Evolutionary conservation across 2,113 vertebrate genomes (phyloP).

Genomic region (Notechis scutatus): DNA sequence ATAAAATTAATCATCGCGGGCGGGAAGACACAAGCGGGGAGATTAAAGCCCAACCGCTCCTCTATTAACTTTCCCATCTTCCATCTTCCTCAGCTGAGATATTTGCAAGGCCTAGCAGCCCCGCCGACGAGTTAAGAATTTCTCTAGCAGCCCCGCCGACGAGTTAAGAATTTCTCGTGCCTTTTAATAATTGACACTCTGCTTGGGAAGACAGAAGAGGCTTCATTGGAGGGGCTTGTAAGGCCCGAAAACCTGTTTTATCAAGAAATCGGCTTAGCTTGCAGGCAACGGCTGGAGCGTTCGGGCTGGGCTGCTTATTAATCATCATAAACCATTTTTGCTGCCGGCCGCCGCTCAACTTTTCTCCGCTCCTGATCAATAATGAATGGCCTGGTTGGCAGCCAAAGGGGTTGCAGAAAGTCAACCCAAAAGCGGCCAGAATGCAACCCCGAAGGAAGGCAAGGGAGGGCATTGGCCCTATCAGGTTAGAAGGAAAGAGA

Average conservation of each 20-base stretch:
- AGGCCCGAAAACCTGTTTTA: not conserved
- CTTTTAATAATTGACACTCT: not conserved
- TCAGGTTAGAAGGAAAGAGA: not conserved
- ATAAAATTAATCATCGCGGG: not conserved
- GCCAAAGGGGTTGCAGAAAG: not conserved
- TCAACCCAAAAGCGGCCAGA: not conserved
- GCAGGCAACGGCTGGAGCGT: not conserved
- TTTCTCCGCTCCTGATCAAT: conserved; percentile 22
- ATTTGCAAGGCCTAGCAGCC: conserved; percentile 14
- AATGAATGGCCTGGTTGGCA: conserved; percentile 11
- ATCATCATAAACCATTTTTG: conserved; percentile 22
- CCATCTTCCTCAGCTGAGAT: conserved; percentile 14
- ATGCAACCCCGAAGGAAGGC: not conserved
- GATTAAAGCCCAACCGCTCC: conserved; percentile 19
- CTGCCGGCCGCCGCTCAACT: conserved; percentile 20
- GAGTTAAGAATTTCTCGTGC: conserved; percentile 18
- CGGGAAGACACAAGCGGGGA: conserved; percentile 20
- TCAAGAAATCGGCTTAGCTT: conserved; percentile 41
- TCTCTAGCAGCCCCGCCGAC: not conserved
- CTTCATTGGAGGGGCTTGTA: conserved; percentile 24
- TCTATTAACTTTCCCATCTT: not conserved
- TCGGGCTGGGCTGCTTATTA: conserved; percentile 20
- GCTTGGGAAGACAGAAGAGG: not conserved
- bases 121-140: conserved; percentile 20
- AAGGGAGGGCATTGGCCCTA: rapidly evolving